A percentile compares a stretch with the other conserved stretches of the same genome.
Conservation (phyloP, 2,888 invertebrate species). For the Strigamia maritima region DNA sequence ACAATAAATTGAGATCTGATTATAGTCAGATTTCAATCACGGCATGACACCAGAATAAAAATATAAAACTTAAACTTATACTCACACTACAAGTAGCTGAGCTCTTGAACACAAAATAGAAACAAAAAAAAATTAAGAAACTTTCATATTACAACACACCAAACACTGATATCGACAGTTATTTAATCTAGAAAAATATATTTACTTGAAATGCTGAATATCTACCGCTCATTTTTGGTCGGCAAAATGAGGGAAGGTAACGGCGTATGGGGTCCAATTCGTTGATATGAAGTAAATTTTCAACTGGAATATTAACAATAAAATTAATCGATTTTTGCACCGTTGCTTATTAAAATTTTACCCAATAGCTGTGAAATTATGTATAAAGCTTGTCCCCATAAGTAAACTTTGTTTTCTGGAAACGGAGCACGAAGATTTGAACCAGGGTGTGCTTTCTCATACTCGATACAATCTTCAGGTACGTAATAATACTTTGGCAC, state of each 20-base stretch:
- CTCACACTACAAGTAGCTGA: neutral
- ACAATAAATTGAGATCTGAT: neutral
- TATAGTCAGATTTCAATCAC: no score
- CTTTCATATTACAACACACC: neutral
- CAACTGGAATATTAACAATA: conserved; percentile 57
- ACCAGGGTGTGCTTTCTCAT: conserved; percentile 68
- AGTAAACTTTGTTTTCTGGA: conserved; percentile 61
- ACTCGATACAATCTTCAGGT: conserved; percentile 67
- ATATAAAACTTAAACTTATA: neutral
- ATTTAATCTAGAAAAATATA: neutral
- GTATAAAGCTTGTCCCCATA: conserved; percentile 96
- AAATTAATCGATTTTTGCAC: neutral
- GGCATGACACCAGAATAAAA: no score
- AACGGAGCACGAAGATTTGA: conserved; percentile 64
- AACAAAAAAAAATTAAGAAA: neutral
- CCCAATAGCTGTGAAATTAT: conserved; percentile 82
- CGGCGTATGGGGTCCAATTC: conserved; percentile 94
- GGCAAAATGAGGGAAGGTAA: conserved; percentile 91
- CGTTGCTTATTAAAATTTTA: conserved; percentile 45
- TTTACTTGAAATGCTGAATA: conserved; percentile 96
- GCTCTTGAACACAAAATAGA: neutral
- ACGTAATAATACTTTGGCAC: conserved; percentile 93
- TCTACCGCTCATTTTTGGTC: conserved; percentile 84
- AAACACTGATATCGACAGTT: neutral
- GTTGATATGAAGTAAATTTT: conserved; percentile 82